A percentile compares a stretch with the other conserved stretches of the same genome.
These are phyloP conservation scores for Heliconius melpomene DNA, from an alignment of 1,140 invertebrate genomes.

Conservation along the genomic window DNA sequence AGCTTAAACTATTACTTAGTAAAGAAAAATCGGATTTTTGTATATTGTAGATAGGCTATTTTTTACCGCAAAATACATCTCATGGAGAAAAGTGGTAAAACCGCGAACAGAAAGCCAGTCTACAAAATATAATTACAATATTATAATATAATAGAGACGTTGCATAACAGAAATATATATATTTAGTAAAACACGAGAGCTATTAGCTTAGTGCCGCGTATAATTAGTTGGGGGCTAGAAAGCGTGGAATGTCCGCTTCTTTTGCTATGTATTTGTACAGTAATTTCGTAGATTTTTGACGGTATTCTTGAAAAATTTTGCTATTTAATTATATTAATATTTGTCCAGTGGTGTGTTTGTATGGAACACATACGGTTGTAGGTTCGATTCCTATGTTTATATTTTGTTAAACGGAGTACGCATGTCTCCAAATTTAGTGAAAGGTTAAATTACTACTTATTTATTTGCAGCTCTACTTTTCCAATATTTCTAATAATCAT, in stretches of 20 bases:
- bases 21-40: not conserved
- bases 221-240: conserved; percentile 7
- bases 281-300: conserved; percentile 1
- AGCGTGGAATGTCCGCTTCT: conserved; percentile 8
- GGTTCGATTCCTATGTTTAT: not conserved
- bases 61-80: too few relatives aligned
- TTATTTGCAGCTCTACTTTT: too few relatives aligned
- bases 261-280: not conserved
- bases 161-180: conserved; percentile 13
- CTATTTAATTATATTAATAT: not conserved
- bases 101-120: too few relatives aligned
- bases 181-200: conserved; percentile 6
- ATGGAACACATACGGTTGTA: not conserved
- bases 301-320: not conserved
- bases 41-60: too few relatives aligned
- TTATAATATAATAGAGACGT: not conserved
- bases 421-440: too few relatives aligned
- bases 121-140: not conserved
- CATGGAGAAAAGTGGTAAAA: too few relatives aligned
- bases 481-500: too few relatives aligned
- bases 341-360: not conserved
- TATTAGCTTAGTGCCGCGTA: not conserved
- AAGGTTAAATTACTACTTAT: too few relatives aligned
- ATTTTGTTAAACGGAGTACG: too few relatives aligned
- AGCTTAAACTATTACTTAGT: not conserved